Conservation (phyloP, 2,888 invertebrate genomes). For the Urechis unicinctus region DNA sequence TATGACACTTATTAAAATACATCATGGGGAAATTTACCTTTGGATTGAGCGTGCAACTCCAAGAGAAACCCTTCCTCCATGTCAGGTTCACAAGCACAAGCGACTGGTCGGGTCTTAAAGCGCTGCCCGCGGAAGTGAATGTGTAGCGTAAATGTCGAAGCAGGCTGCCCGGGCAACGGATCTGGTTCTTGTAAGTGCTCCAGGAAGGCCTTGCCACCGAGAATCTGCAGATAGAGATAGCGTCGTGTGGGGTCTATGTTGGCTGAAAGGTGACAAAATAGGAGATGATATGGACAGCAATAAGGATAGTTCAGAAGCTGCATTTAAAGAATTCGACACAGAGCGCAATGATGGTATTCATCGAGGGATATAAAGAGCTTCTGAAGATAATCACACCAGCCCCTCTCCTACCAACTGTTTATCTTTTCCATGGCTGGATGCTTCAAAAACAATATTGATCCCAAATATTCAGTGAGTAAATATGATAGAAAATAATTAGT, state of each 20-base stretch:
- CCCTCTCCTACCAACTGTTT: too few species aligned
- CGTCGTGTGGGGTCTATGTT: slow-evolving; percentile 44
- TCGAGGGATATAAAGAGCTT: too few species aligned
- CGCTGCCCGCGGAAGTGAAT: slow-evolving; percentile 46
- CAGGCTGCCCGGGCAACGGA: slow-evolving; percentile 29
- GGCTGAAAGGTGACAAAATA: slow-evolving; percentile 23
- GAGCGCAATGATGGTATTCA: background rate
- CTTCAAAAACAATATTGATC: too few species aligned
- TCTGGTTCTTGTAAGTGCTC: slow-evolving; percentile 43
- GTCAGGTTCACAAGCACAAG: slow-evolving; percentile 48
- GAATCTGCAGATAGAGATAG: slow-evolving; percentile 41
- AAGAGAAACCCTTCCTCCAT: slow-evolving; percentile 47
- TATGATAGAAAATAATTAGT: too few species aligned
- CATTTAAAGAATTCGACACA: background rate
- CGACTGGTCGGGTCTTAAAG: slow-evolving; percentile 41
- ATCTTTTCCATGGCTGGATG: too few species aligned
- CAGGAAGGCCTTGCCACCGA: slow-evolving; percentile 45
- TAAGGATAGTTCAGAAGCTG: background rate
- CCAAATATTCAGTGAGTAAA: too few species aligned
- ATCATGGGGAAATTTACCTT: slow-evolving; percentile 31
- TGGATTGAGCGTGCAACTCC: slow-evolving; percentile 42
- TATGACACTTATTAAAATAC: too few species aligned
- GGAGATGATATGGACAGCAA: background rate
- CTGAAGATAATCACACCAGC: too few species aligned
- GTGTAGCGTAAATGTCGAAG: slow-evolving; percentile 42